Conservation (phyloP, 2,113 vertebrate species). For the Catagonus wagneri region DNA sequence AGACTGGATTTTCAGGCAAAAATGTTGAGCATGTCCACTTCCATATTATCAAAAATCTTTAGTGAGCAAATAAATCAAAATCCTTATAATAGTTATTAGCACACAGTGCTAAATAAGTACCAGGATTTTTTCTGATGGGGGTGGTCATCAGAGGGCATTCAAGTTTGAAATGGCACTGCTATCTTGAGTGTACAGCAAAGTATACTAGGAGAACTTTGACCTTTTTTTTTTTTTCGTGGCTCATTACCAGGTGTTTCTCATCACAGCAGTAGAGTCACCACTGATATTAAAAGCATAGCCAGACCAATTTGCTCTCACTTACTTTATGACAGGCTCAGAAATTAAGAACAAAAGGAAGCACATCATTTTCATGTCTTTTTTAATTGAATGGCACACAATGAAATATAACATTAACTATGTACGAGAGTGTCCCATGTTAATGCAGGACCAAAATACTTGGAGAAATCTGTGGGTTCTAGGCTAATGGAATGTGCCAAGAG, state of each 20-base stretch:
- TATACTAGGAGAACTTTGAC: not conserved
- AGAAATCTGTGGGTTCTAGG: not conserved
- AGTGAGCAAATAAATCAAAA: constrained; percentile 14
- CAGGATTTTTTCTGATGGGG: not conserved
- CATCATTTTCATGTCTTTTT: constrained; percentile 44
- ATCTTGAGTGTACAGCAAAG: not conserved
- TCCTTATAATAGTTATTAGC: not conserved
- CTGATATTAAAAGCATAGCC: constrained; percentile 21
- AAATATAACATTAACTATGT: constrained; percentile 54
- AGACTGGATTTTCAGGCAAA: not conserved
- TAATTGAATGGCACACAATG: not conserved
- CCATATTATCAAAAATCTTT: not conserved
- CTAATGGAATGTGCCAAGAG: not conserved
- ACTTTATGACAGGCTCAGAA: not conserved
- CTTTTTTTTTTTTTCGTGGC: not conserved
- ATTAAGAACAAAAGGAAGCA: constrained; percentile 55
- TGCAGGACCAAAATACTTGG: not conserved
- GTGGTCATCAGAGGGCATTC: not conserved
- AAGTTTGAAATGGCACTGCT: not conserved
- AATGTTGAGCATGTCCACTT: not conserved
- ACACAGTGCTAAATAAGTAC: not conserved
- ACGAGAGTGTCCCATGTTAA: constrained; percentile 25
- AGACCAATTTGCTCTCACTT: constrained; percentile 47
- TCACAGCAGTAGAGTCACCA: not conserved
- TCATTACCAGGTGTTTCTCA: not conserved